phyloP scores from a whole-genome alignment of 2,113 vertebrate species.

The Danionella cerebrum region DNA sequence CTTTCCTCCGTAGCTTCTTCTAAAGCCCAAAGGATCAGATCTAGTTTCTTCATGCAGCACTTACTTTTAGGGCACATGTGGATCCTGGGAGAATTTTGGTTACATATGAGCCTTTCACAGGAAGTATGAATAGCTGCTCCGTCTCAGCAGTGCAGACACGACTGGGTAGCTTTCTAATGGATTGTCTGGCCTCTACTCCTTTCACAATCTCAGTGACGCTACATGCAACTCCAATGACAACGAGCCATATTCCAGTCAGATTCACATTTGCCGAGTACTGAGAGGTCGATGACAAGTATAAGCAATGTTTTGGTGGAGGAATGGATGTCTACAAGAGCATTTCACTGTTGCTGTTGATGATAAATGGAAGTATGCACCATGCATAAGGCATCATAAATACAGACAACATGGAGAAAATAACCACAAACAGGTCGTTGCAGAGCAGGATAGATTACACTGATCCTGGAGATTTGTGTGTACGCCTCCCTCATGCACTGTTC shows the following conservation, averaged over 20 bases:
- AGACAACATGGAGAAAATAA: neutral
- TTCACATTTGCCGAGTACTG: conserved; percentile 1
- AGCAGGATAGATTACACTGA: neutral
- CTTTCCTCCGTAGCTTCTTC: neutral
- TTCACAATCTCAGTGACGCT: neutral
- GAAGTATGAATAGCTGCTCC: conserved; percentile 7
- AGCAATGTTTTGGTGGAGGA: neutral
- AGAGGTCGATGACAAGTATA: neutral
- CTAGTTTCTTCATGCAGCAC: conserved; percentile 2
- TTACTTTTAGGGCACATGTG: neutral
- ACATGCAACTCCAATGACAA: neutral
- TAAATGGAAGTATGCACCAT: neutral
- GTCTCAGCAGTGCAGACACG: neutral
- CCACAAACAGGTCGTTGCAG: neutral
- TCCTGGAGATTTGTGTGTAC: neutral
- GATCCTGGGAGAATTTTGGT: conserved; percentile 14
- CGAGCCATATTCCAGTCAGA: neutral
- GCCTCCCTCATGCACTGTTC: neutral
- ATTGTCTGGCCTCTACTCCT: neutral
- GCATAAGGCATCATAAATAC: neutral
- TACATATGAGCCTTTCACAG: conserved; percentile 9
- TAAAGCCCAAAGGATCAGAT: conserved; percentile 15
- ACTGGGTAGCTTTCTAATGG: neutral
- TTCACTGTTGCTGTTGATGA: neutral
- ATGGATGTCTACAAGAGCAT: neutral